Percentiles rank a stretch among this genome's conserved stretches.
Evolutionary conservation across 2,888 invertebrate species (phyloP).

Genomic region (Andrena minutula): DNA sequence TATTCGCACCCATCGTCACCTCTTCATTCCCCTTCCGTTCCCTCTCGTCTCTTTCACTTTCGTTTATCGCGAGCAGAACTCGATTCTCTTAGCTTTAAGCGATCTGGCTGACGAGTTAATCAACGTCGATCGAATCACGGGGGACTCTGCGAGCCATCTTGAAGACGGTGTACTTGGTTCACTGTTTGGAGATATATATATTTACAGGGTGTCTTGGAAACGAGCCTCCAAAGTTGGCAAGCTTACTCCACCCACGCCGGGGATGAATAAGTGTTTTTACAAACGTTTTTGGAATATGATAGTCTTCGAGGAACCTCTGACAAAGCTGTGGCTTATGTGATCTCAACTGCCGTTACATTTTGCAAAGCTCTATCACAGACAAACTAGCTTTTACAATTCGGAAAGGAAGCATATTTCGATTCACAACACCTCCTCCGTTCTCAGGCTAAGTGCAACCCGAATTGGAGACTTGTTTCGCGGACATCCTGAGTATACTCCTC

Average conservation of each 20-base stretch:
- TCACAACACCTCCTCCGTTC: too few relatives aligned
- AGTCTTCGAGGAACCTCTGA: too few relatives aligned
- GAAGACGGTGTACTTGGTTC: background rate
- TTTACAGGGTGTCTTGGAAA: background rate
- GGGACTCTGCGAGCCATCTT: background rate
- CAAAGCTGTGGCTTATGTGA: too few relatives aligned
- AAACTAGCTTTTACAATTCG: too few relatives aligned
- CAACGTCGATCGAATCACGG: slow-evolving; percentile 44
- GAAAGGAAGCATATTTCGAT: too few relatives aligned
- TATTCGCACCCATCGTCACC: slow-evolving; percentile 11
- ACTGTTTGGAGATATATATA: too few relatives aligned
- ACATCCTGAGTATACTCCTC: too few relatives aligned
- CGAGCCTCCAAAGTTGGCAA: background rate
- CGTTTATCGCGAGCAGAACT: slow-evolving; percentile 41
- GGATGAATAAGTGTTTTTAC: background rate
- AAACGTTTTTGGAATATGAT: too few relatives aligned
- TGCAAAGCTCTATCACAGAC: too few relatives aligned
- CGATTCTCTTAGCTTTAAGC: slow-evolving; percentile 55
- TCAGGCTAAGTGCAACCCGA: too few relatives aligned
- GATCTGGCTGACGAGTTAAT: slow-evolving; percentile 46
- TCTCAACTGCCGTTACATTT: too few relatives aligned
- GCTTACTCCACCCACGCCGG: background rate
- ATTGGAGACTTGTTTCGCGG: too few relatives aligned
- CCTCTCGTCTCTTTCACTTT: slow-evolving; percentile 13
- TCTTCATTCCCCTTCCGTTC: background rate